Base-by-base conservation (phyloP, 2,797 vertebrate genomes). In the Neopelma chrysocephalum region DNA sequence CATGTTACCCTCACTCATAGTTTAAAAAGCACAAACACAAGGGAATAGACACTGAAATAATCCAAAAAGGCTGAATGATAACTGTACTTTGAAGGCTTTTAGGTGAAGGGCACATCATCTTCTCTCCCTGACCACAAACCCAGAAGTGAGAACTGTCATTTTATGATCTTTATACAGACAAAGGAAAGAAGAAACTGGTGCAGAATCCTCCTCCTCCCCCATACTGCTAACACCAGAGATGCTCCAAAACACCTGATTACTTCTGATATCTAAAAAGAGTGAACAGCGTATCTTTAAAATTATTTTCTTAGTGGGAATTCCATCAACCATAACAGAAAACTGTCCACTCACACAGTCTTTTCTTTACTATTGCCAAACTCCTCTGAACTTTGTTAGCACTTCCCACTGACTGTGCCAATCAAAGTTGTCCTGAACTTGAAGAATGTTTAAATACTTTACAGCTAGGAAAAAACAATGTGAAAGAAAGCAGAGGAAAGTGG, bases 21-120 rank as follows among this genome's bases (percentile, higher is more conserved):
- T 71, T 91, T 14, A 90, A 94, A 95, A 83, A 76, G 25, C 72
- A 91, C 53, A 90, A 76, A 29, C 29, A 68, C 12, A 32, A 87
- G 91, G 81, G 70, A 94, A 91, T 4, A 90, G 45, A 64, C 54
- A 94, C 58, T 87, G 61, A 93, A 96, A 95, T 45, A 78, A 72
- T 48, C 12, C 82, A 26, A 90, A 96, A 81, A 15, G 38, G 66
- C 31, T 34, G 32, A 82, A 79, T n/a, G 76, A 29, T 47, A 94
- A 75, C 31, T 70, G 50, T 32, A 85, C 57, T 82, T 88, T 53
- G 53, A 84, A 62, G 53, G 66, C 32, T 93, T 90, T 47, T 21
- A 25, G 50, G 53, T 60, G 23, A 91, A 86, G 34, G 50, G 83
- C 57, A 80, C 34, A 82, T 83, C 22, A 71, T 62, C 93, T 89